phyloP scores from a whole-genome alignment of 2,888 invertebrate genomes.

The Cephus rjabovi region DNA sequence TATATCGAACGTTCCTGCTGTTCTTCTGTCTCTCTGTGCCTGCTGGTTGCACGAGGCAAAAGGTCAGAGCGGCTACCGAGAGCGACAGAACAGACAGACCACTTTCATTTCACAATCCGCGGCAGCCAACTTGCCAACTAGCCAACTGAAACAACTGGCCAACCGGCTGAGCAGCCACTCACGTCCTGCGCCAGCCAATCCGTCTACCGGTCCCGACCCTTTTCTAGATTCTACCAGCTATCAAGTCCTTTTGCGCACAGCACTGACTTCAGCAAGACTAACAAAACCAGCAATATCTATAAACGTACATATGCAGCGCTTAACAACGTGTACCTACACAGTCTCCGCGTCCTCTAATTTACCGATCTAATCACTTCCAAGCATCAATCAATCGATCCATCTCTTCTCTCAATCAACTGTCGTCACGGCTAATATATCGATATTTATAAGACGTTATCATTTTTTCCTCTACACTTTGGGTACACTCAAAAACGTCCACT shows the following conservation, averaged over 20 bases:
- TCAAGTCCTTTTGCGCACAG: not conserved
- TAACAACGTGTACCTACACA: not conserved
- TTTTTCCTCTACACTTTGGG: not conserved
- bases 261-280: not conserved
- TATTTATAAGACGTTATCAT: not conserved
- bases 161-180: conserved; percentile 1
- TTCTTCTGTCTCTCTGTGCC: not conserved
- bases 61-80: conserved; percentile 45
- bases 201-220: not conserved
- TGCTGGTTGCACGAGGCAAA: conserved; percentile 33
- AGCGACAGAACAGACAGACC: conserved; percentile 35
- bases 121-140: conserved; percentile 6
- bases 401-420: not conserved
- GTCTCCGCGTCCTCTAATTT: not conserved
- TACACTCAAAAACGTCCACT: not conserved
- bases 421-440: not conserved
- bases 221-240: not conserved
- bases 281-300: not conserved
- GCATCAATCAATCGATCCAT: not conserved
- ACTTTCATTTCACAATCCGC: conserved; percentile 48
- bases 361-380: not conserved
- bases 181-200: conserved; percentile 5
- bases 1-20: not conserved
- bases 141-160: not conserved
- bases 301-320: not conserved